These are phyloP conservation scores for Psittacula echo DNA, from an alignment of 2,797 vertebrate species.

Conservation along the genomic window DNA sequence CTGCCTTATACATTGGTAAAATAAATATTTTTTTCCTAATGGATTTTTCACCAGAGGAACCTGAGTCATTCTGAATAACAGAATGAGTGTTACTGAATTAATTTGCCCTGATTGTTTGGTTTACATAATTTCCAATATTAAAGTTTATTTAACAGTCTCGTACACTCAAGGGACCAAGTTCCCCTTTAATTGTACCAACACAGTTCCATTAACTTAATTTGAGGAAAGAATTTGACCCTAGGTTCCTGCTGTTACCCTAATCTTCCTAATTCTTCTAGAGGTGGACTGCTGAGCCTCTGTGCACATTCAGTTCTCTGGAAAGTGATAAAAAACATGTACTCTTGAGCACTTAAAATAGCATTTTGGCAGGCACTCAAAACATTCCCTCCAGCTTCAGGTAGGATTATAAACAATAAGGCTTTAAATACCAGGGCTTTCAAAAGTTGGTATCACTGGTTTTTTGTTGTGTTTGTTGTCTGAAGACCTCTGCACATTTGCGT, in stretches of 20 bases:
- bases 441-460: background rate
- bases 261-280: constrained; percentile 58
- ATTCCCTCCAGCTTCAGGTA: background rate
- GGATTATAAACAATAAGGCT: background rate
- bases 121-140: constrained; percentile 44
- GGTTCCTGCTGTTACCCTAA: constrained; percentile 54
- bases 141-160: constrained; percentile 27
- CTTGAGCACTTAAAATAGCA: background rate
- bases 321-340: constrained; percentile 8
- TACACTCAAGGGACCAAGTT: background rate
- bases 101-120: background rate
- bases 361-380: background rate
- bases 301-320: constrained; percentile 48
- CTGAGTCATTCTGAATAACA: background rate
- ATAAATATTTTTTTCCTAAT: background rate
- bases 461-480: background rate
- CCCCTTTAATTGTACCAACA: constrained; percentile 1
- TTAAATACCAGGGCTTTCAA: background rate
- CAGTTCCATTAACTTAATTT: constrained; percentile 39
- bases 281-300: constrained; percentile 18
- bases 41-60: background rate
- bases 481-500: background rate
- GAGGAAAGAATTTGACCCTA: constrained; percentile 55
- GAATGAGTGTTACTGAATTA: background rate
- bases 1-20: constrained; percentile 88